phyloP scores from a whole-genome alignment of 2,113 vertebrate species.

The Cyanoliseus patagonus region DNA sequence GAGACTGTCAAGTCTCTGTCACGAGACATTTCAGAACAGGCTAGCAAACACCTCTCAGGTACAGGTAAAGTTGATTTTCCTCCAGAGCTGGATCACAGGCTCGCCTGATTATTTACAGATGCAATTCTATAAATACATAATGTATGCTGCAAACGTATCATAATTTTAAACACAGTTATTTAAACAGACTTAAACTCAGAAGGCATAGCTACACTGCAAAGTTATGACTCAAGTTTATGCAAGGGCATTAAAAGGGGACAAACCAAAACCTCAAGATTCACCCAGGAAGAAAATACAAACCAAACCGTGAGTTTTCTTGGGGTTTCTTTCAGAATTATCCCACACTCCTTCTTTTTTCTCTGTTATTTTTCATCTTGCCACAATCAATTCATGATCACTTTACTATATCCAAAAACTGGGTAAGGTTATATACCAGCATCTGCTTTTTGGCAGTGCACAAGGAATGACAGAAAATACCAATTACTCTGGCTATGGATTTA shows the following conservation, averaged over 20 bases:
- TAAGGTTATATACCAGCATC: slow-evolving; percentile 39
- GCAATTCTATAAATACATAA: background rate
- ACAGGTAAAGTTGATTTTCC: background rate
- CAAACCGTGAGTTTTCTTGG: background rate
- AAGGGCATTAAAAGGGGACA: background rate
- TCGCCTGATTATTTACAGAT: background rate
- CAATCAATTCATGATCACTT: background rate
- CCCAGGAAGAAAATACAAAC: background rate
- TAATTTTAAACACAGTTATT: background rate
- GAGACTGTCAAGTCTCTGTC: background rate
- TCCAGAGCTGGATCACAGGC: background rate
- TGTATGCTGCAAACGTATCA: background rate
- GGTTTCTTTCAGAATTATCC: background rate
- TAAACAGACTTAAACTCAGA: background rate
- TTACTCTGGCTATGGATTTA: background rate
- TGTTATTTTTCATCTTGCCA: background rate
- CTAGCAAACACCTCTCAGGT: background rate
- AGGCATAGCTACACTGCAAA: background rate
- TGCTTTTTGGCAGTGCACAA: slow-evolving; percentile 34
- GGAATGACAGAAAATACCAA: background rate
- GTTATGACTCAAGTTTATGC: background rate
- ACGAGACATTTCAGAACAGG: background rate
- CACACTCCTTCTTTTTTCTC: background rate
- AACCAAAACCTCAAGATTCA: background rate
- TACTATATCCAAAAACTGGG: background rate